Percentiles rank a stretch among this genome's conserved stretches.
phyloP scores from a whole-genome alignment of 2,888 invertebrate species.

The Aleiodes leptofemur region DNA sequence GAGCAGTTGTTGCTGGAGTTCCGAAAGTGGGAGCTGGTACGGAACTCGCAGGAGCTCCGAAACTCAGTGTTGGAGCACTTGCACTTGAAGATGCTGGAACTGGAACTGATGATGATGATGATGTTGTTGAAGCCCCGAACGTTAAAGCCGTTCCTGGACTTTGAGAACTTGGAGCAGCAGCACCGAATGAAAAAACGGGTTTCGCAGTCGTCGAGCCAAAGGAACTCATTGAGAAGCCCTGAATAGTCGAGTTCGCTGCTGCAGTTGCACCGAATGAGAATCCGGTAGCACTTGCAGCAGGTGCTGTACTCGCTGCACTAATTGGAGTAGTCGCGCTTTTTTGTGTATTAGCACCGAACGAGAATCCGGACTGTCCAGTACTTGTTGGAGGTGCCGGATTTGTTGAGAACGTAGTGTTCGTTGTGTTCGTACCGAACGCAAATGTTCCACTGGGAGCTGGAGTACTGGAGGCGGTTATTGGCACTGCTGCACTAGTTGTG shows the following conservation, averaged over 20 bases:
- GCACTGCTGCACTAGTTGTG: slow-evolving; percentile 7
- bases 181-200: background rate
- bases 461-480: background rate
- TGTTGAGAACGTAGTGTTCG: background rate
- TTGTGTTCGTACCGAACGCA: background rate
- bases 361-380: background rate
- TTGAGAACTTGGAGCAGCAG: background rate
- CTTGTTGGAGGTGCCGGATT: background rate
- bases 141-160: slow-evolving; percentile 29
- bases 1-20: slow-evolving; percentile 12
- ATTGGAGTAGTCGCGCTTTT: background rate
- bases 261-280: slow-evolving; percentile 41
- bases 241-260: background rate
- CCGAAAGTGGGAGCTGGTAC: slow-evolving; percentile 34
- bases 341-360: background rate
- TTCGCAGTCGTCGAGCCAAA: background rate
- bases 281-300: background rate
- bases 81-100: slow-evolving; percentile 27
- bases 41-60: background rate
- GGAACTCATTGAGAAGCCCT: background rate
- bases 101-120: slow-evolving; percentile 12
- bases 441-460: background rate
- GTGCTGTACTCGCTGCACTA: background rate
- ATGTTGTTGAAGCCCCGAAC: slow-evolving; percentile 25
- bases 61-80: background rate